phyloP scores from a whole-genome alignment of 2,113 vertebrate species.

The Eulemur rufifrons region DNA sequence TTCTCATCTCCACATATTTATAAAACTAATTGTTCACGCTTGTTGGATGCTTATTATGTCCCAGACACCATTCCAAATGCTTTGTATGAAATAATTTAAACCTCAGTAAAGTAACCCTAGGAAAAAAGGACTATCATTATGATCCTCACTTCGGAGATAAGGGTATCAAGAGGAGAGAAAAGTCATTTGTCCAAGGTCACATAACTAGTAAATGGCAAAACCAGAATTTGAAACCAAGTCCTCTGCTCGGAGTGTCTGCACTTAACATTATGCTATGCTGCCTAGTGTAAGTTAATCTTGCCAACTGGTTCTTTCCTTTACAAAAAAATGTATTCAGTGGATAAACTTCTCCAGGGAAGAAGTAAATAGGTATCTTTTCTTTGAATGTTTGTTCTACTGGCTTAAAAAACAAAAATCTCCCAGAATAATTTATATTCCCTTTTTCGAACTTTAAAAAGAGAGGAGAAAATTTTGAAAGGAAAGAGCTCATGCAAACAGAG shows the following conservation, averaged over 20 bases:
- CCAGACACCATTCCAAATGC: not conserved
- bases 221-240: not conserved
- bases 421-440: not conserved
- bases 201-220: not conserved
- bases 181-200: not conserved
- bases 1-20: not conserved
- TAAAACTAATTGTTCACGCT: not conserved
- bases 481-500: not conserved
- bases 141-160: not conserved
- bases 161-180: not conserved
- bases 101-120: not conserved
- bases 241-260: not conserved
- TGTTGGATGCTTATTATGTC: not conserved
- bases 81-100: not conserved
- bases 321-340: not conserved
- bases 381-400: not conserved
- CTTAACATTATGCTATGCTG: not conserved
- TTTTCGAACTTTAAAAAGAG: not conserved
- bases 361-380: not conserved
- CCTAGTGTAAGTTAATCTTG: not conserved
- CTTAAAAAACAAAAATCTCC: not conserved
- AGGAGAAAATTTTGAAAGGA: not conserved
- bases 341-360: not conserved
- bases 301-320: not conserved
- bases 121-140: not conserved